Evolutionary conservation across 2,888 invertebrate genomes (phyloP), one percentile per base, ranked within the genome.

Genomic region (Plutella xylostella): DNA sequence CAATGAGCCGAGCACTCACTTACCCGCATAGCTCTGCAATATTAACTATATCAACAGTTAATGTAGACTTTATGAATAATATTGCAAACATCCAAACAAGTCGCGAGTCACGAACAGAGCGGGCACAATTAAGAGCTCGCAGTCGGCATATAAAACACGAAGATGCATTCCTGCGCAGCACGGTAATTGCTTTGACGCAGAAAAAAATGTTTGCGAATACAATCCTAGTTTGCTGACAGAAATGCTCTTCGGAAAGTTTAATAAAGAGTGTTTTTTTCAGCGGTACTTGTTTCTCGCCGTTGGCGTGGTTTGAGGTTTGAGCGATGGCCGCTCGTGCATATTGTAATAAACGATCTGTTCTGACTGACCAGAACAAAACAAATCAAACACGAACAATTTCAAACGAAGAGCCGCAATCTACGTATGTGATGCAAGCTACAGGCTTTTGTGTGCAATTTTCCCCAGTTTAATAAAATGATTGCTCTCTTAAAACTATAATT

Each of bases 111-210:
- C 75, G 77, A 68, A 72, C 62, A 59, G 54, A 58, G 63, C 15
- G 3, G 63, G 67, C 65, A 70, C 68, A 75, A 77, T 77, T 75
- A 75, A 69, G 70, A 71, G 65, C 60, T 65, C 61, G 61, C 66
- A 61, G 71, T 60, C 66, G 66, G 72, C 72, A 72, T 73, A 72
- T 65, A 68, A 73, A 72, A 58, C 65, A 66, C 66, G 65, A 60
- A 61, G 63, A 62, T 60, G 68, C 65, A 69, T 72, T 70, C 67
- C 63, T 60, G 56, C 51, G 43, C 45, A 55, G 58, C 56, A 60
- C 49, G 60, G 64, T 52, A 67, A 67, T 65, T 63, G 60, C 55
- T 55, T 46, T 46, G 53, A 51, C 54, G 57, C 17, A 18, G 11
- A 39, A 61, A 66, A 63, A 62, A 62, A 60, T 52, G 50, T 58